These are phyloP conservation scores for Trichoplusia ni DNA, from an alignment of 1,140 invertebrate species.

Conservation along the genomic window DNA sequence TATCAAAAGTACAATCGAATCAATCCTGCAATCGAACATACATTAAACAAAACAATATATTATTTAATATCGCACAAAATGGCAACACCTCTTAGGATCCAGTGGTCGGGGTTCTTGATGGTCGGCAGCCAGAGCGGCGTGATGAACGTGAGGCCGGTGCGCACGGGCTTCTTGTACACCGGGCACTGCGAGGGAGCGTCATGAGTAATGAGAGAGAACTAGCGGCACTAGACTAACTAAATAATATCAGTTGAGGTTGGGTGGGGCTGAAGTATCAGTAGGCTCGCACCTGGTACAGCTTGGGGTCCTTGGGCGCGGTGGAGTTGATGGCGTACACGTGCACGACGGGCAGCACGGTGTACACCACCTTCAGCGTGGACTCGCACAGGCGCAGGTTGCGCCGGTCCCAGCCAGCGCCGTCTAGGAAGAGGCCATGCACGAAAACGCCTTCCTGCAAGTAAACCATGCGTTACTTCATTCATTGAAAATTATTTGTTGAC, in stretches of 20 bases:
- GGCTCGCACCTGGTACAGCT: constrained; percentile 87
- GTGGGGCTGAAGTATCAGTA: too few relatives aligned
- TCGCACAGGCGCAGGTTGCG: constrained; percentile 88
- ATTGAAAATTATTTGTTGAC: too few relatives aligned
- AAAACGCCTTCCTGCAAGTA: constrained; percentile 93
- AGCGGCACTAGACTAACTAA: background rate
- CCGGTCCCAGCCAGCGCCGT: constrained; percentile 94
- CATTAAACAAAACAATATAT: too few relatives aligned
- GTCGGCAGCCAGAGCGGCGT: constrained; percentile 89
- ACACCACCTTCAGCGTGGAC: constrained; percentile 90
- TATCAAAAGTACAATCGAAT: too few relatives aligned
- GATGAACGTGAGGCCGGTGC: constrained; percentile 91
- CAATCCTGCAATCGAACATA: too few relatives aligned
- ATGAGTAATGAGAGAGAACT: background rate
- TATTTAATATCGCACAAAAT: constrained; percentile 93
- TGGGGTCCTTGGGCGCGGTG: constrained; percentile 85
- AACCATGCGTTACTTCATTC: too few relatives aligned
- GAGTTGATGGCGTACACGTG: constrained; percentile 90
- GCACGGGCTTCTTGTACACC: constrained; percentile 92
- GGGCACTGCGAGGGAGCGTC: constrained; percentile 87
- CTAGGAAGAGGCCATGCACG: constrained; percentile 93
- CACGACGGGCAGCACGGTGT: constrained; percentile 90
- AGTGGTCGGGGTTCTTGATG: constrained; percentile 89
- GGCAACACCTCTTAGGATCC: constrained; percentile 92
- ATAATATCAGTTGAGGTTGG: background rate